Conservation (phyloP, 2,113 vertebrate species). For the Xiphophorus couchianus region DNA sequence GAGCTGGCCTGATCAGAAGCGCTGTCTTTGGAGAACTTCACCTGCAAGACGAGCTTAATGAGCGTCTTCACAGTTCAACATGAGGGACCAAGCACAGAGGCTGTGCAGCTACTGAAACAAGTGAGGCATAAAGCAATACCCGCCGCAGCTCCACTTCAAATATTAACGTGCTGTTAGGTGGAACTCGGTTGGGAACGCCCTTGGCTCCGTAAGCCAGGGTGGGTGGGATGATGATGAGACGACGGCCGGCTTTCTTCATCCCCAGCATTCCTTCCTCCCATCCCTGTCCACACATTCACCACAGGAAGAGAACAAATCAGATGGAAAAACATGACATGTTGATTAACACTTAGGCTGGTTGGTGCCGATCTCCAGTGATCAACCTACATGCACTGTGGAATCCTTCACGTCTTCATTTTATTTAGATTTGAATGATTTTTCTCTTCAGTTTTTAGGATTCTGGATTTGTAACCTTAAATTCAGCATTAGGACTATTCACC, state of each 20-base stretch:
- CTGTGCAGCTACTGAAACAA: not conserved
- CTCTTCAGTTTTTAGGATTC: too few species aligned
- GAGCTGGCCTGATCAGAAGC: slow-evolving; percentile 78
- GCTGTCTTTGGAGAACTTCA: slow-evolving; percentile 87
- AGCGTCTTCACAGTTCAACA: not conserved
- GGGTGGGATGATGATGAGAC: slow-evolving; percentile 87
- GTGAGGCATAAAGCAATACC: slow-evolving; percentile 66
- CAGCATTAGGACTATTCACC: too few species aligned
- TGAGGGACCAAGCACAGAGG: not conserved
- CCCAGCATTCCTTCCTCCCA: slow-evolving; percentile 96
- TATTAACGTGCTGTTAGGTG: slow-evolving; percentile 85
- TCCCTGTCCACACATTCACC: slow-evolving; percentile 75
- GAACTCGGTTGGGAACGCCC: slow-evolving; percentile 84
- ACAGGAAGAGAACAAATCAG: not conserved
- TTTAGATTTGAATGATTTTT: too few species aligned
- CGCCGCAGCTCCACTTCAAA: slow-evolving; percentile 90
- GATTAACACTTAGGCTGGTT: too few species aligned
- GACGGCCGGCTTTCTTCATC: slow-evolving; percentile 89
- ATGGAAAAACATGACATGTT: not conserved
- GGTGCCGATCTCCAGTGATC: too few species aligned
- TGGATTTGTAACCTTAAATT: too few species aligned
- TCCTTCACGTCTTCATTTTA: too few species aligned
- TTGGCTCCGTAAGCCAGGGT: slow-evolving; percentile 86
- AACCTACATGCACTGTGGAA: too few species aligned
- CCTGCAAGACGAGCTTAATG: slow-evolving; percentile 72